A percentile compares a stretch with the other conserved stretches of the same genome.
These are phyloP conservation scores for Phycodurus eques DNA, from an alignment of 2,113 vertebrate species.

Conservation along the genomic window DNA sequence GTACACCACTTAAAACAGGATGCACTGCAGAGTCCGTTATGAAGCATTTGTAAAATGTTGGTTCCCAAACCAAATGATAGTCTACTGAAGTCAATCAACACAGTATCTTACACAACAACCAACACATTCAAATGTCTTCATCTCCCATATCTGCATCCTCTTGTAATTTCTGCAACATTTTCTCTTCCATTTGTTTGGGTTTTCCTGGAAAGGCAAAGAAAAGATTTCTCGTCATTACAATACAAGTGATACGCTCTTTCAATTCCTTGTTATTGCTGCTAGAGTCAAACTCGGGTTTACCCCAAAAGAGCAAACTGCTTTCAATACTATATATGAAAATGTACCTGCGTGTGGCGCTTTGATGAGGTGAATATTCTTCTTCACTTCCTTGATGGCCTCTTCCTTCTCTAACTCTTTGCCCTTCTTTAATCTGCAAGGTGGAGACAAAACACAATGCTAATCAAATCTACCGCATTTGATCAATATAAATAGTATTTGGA, in stretches of 20 bases:
- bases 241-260: no score
- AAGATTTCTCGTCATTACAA: background rate
- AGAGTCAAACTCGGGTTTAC: background rate
- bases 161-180: slow-evolving; percentile 92
- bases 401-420: slow-evolving; percentile 89
- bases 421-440: slow-evolving; percentile 82
- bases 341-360: slow-evolving; percentile 90
- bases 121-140: slow-evolving; percentile 40
- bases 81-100: slow-evolving; percentile 9
- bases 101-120: background rate
- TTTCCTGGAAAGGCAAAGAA: slow-evolving; percentile 71
- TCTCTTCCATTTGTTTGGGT: slow-evolving; percentile 88
- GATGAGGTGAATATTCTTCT: slow-evolving; percentile 95
- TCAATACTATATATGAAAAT: background rate
- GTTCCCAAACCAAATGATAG: slow-evolving; percentile 26
- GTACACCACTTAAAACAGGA: slow-evolving; percentile 4
- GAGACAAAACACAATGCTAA: slow-evolving; percentile 1
- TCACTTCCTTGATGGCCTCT: slow-evolving; percentile 90
- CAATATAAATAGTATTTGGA: background rate
- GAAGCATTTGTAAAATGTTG: slow-evolving; percentile 11
- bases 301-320: background rate
- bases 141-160: slow-evolving; percentile 89
- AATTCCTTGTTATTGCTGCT: no score
- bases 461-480: background rate
- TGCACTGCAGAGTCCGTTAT: background rate